Base-by-base conservation (phyloP, 2,888 invertebrate genomes). In the Rhodophaea formosa region DNA sequence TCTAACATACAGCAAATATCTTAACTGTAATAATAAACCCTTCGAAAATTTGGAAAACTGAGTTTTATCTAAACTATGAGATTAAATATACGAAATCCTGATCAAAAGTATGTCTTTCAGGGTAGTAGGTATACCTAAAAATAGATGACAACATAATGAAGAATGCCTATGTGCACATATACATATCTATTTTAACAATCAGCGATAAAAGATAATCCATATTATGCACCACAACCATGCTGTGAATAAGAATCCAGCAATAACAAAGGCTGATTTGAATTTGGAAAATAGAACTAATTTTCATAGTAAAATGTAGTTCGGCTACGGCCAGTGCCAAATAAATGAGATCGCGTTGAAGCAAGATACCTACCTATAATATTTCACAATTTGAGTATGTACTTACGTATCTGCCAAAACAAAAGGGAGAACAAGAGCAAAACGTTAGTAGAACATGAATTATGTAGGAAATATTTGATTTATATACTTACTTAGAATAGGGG, bases 401-500 rank as follows among this genome's bases (percentile, higher is more conserved):
- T n/a, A n/a, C n/a, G n/a, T 12, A 39, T 39, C 12, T 39, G 39
- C 47, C 6, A 47, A 47, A 47, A 56, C 23, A 46, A 47, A 35
- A 35, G 14, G 52, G 59, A 51, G 54, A 8, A 60, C 53, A 39
- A 10, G 10, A 35, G 32, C 23, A 46, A 23, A 46, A 12, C 16
- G 32, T 42, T 52, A 8, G 17, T 5, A 32, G 30, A 32, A 29
- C 10, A 54, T 45, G 16, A 55, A 55, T 44, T 45, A 55, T 17
- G 35, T 55, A 6, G 12, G 45, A 44, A 55, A 58, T 46, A 23
- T 17, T 39, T 51, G 49, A 49, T 49, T 43, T 29, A 56, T 49
- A 14, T 53, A 12, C 29, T 46, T 39, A 44, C n/a, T n/a, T 7
- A 44, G 7, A n/a, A 44, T n/a, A 8, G 6, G 12, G 39, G 49